Evolutionary conservation across 2,113 vertebrate species (phyloP), one percentile per base, ranked within the genome.

Genomic region (Salvator merianae): DNA sequence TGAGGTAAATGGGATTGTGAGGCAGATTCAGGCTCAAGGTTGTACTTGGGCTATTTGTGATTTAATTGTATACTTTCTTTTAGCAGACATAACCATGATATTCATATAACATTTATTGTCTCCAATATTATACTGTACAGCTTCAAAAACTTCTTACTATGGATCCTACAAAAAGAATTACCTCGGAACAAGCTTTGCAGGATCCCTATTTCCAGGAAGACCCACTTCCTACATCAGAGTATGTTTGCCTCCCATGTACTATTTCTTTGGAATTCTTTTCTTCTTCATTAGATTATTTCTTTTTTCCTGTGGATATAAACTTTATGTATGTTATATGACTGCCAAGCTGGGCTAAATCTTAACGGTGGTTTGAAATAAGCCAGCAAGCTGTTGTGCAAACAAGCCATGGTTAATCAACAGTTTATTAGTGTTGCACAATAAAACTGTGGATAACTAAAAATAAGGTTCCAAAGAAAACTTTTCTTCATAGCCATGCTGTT

Each of bases 151-250:
- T 99, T 86, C 97, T 99, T 69, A 99, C 98, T 68, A 99, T 99
- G 99, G 99, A 99, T 93, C 99, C 99, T 85, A 99, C 98, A 26
- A 99, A 99, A 94, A 97, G 98, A 95, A 98, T 99, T 93, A 99
- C 98, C 69, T 99, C 98, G 43, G 99, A 99, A 91, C 98, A 99
- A 95, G 97, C 98, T 62, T 96, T 99, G 88, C 98, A 98, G 94
- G 99, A 99, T 90, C 97, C 97, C 3, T 99, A 99, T 90, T 99
- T 99, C 91, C 97, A 99, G 90, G 99, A 99, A 94, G 99, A 99
- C 73, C 98, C 98, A 18, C 91, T 99, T 93, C 99, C 98, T 76
- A 99, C 98, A 43, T 96, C 98, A 87, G 98, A 99, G 99, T 99
- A 97, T 3, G 2, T 36, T 3, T 91, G n/a, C 82, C 75, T 32